Base-by-base conservation (phyloP, 2,888 invertebrate species). In the Drosophila ezoana region DNA sequence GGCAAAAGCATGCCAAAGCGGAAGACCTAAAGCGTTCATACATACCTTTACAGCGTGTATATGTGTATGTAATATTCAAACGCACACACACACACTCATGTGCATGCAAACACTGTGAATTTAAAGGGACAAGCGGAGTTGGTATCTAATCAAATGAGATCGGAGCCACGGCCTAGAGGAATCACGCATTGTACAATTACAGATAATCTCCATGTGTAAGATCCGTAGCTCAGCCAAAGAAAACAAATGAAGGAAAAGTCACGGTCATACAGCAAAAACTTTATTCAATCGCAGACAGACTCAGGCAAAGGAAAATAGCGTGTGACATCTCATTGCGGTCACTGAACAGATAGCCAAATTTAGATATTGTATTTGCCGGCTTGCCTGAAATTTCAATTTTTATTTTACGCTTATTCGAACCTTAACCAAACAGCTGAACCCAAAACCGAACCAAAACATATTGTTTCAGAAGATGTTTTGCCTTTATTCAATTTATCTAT, bases 161-260 rank as follows among this genome's bases (percentile, higher is more conserved):
- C 66, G 60, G 16, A 60, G 40, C 41, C 35, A 40, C 16, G 18
- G 16, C n/a, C 41, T 32, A 20, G 5, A 44, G 59, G 41, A 37
- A 44, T 57, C 32, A 49, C 8, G 54, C 72, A 89, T 90, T 90
- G 77, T 69, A 78, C 89, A 90, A 89, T 90, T 89, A 86, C 65
- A 86, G 91, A 90, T 90, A 85, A 78, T 56, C 71, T 53, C 61
- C 73, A 58, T 66, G 76, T 56, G 44, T 20, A 41, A 59, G 33
- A 77, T 72, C 52, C n/a, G 32, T 14, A 6, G 40, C 47, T 32
- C 6, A 49, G 41, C 56, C 52, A 41, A 41, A 62, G 57, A 65
- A 80, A 73, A 84, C 71, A 61, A 68, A 81, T 89, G 75, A 60
- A 52, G n/a, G 37, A 41, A 51, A 13, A 13, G 14, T 44, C 58